Base-by-base conservation (phyloP, 1,140 invertebrate species). In the Aphidius ervi region DNA sequence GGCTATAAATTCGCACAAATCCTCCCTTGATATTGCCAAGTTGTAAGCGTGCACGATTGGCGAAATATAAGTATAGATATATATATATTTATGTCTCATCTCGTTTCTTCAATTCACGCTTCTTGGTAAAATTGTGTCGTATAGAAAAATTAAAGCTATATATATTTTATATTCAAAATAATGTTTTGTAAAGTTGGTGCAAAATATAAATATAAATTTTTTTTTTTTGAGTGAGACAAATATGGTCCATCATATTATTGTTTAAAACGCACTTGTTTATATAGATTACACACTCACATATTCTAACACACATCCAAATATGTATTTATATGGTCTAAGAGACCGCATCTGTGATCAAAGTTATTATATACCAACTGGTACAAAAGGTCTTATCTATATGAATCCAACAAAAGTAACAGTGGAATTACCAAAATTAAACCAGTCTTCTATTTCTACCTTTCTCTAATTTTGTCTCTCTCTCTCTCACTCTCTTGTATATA, bases 381-480 rank as follows among this genome's bases (percentile, higher is more conserved):
- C 23, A 31, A 54, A 59, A 63, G 62, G 65, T 66, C 62, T 62
- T 64, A 61, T 61, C 59, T 63, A 62, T 1, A 16, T 59, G 63
- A 64, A 63, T 65, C 59, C 62, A 56, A 58, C 56, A 56, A 59
- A 59, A 61, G 61, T 65, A 62, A 65, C 60, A 60, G 50, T 53
- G 62, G 67, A 67, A 69, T 71, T 71, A 69, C 63, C 59, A 52
- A 67, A 69, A 71, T 71, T 69, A 69, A 71, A 71, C 66, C 64
- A 50, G 62, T 62, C 55, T 64, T 63, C 57, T 59, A 41, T 23
- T 20, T 59, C 8, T 52, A 16, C 48, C 40, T 40, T 52, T 31
- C 16, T 20, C 49, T 8, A 9, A 8, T 39, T 39, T 52, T 31
- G 5, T 39, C 16, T 9, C 23, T n/a, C 37, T 31, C n/a, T n/a